Evolutionary conservation across 2,797 vertebrate species (phyloP).

Genomic region (Cynodonichthys magdalenae): DNA sequence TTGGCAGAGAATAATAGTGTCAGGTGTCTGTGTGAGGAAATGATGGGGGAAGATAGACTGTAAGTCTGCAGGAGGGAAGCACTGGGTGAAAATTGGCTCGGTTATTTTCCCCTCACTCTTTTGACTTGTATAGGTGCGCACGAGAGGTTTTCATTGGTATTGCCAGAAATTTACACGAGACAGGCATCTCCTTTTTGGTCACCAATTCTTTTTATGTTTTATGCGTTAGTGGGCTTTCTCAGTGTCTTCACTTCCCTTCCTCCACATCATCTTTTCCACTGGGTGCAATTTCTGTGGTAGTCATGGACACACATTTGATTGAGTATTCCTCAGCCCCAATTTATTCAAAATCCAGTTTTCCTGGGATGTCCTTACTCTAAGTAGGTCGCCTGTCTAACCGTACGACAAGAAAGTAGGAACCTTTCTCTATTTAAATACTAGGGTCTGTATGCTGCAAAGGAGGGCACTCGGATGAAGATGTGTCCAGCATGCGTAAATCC

Average conservation of each 20-base stretch:
- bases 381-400: slow-evolving; percentile 57
- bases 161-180: slow-evolving; percentile 67
- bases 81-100: slow-evolving; percentile 61
- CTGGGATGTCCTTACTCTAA: slow-evolving; percentile 40
- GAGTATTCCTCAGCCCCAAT: slow-evolving; percentile 46
- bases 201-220: slow-evolving; percentile 62
- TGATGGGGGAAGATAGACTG: slow-evolving; percentile 41
- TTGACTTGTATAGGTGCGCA: slow-evolving; percentile 46
- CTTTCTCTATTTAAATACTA: slow-evolving; percentile 28
- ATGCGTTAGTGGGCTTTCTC: slow-evolving; percentile 5
- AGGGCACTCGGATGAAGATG: slow-evolving; percentile 23
- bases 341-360: slow-evolving; percentile 57
- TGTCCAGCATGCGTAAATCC: slow-evolving; percentile 33
- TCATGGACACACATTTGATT: slow-evolving; percentile 61
- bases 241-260: background rate
- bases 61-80: slow-evolving; percentile 39
- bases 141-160: slow-evolving; percentile 68
- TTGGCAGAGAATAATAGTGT: slow-evolving; percentile 30
- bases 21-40: slow-evolving; percentile 19
- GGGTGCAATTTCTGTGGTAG: slow-evolving; percentile 46
- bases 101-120: slow-evolving; percentile 49
- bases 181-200: slow-evolving; percentile 66
- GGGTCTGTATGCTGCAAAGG: slow-evolving; percentile 16
- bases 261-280: slow-evolving; percentile 44
- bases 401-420: slow-evolving; percentile 26